Evolutionary conservation across 1,140 invertebrate genomes (phyloP).

Genomic region (Zaprionus gabonicus): DNA sequence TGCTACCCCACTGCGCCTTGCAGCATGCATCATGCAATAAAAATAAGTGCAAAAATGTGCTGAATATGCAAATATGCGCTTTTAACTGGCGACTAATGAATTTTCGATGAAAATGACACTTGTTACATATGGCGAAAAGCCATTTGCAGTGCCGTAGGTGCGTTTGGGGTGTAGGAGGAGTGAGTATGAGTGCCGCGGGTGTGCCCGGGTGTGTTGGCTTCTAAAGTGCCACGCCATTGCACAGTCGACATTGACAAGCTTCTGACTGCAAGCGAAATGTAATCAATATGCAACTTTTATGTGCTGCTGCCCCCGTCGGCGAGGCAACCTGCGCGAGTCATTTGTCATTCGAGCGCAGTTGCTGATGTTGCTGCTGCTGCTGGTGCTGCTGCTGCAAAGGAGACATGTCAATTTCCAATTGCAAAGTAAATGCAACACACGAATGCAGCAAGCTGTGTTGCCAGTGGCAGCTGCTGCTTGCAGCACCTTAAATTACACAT

Average conservation of each 20-base stretch:
- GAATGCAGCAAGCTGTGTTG: slow-evolving; percentile 5
- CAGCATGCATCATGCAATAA: background rate
- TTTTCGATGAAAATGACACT: slow-evolving; percentile 50
- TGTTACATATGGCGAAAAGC: slow-evolving; percentile 30
- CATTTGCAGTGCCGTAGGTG: slow-evolving; percentile 8
- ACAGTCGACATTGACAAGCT: slow-evolving; percentile 66
- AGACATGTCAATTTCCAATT: slow-evolving; percentile 66
- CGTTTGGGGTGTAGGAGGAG: background rate
- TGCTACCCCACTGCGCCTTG: background rate
- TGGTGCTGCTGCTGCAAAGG: slow-evolving; percentile 28
- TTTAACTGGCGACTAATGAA: slow-evolving; percentile 58
- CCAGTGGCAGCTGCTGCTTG: slow-evolving; percentile 14
- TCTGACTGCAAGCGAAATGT: slow-evolving; percentile 68
- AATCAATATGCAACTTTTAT: slow-evolving; percentile 75
- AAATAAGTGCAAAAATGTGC: slow-evolving; percentile 10
- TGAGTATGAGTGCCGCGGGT: background rate
- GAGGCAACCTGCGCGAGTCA: slow-evolving; percentile 1
- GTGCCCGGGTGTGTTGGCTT: background rate
- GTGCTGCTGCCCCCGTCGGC: slow-evolving; percentile 13
- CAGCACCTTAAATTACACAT: slow-evolving; percentile 24
- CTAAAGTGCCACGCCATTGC: slow-evolving; percentile 21
- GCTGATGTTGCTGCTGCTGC: too few species aligned
- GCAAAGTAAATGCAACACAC: slow-evolving; percentile 43
- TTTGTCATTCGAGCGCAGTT: background rate
- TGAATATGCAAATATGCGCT: slow-evolving; percentile 45